phyloP scores from a whole-genome alignment of 1,140 invertebrate species.

The Zeugodacus cucurbitae region DNA sequence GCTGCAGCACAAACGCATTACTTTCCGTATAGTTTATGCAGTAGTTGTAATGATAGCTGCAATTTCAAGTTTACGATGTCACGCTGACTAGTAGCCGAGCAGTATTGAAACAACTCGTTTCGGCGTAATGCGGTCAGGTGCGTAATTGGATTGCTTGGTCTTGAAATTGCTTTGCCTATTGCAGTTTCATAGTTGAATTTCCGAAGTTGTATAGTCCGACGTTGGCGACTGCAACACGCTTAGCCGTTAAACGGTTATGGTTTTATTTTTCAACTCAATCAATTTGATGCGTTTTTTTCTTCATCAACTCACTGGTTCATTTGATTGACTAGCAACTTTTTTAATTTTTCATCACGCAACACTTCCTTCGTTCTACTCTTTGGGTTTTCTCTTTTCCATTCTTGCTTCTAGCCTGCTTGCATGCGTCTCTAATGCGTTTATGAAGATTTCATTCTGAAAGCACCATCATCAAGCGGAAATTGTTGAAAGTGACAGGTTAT shows the following conservation, averaged over 20 bases:
- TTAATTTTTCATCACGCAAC: not conserved
- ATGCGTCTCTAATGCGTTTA: not conserved
- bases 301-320: not conserved
- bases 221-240: too few relatives aligned
- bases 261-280: not conserved
- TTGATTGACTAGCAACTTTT: constrained; percentile 7
- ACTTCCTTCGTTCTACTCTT: not conserved
- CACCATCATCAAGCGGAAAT: not conserved
- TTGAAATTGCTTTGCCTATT: not conserved
- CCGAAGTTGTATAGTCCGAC: too few relatives aligned
- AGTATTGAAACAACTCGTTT: not conserved
- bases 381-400: not conserved
- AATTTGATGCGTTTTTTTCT: not conserved
- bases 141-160: not conserved
- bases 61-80: not conserved
- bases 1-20: not conserved
- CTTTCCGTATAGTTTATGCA: too few relatives aligned
- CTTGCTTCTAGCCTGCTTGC: not conserved
- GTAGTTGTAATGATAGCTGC: too few relatives aligned
- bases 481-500: constrained; percentile 22
- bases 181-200: not conserved
- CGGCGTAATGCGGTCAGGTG: not conserved
- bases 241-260: not conserved
- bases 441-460: not conserved
- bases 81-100: not conserved